Evolutionary conservation across 2,888 invertebrate genomes (phyloP), one percentile per base, ranked within the genome.

Genomic region (Lycia hirtaria): DNA sequence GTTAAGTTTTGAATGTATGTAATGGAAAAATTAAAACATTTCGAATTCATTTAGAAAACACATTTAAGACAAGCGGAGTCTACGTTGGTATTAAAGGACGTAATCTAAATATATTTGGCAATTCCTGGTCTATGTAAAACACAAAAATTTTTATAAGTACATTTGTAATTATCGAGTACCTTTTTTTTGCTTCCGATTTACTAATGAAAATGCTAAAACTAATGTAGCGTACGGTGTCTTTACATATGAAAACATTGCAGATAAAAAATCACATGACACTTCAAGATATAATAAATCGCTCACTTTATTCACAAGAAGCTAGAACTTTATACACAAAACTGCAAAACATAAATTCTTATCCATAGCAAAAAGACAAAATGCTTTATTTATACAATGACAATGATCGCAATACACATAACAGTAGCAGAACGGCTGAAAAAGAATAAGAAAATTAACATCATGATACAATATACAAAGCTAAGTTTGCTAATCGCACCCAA

Each of bases 371-470:
- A 68, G 68, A 66, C 67, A 72, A 45, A 75, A 78, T 69, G 73
- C 73, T 67, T 81, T 80, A 78, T 78, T 78, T 79, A 66, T 80
- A 69, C 62, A 78, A 78, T 72, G 74, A 78, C 73, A 78, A 80
- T 77, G 71, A 80, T 79, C 76, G 88, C 86, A 83, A 84, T 85
- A 88, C 85, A 88, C 82, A 85, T 77, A 76, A 88, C 83, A 81
- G 74, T 88, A 90, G 89, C 88, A 76, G 79, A 73, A 76, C 76
- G 73, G 85, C 89, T 90, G 88, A 88, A 89, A 88, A 81, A 75
- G 71, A 79, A 73, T 56, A 76, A 56, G 9, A 75, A 79, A 78
- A 80, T 80, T 81, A 82, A 78, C 74, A 81, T 69, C 69, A 64
- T 64, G 64, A 73, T 69, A 64, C 71, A 72, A 78, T 72, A 77